phyloP scores from a whole-genome alignment of 2,888 invertebrate species.

The Chymomyza fuscimana region DNA sequence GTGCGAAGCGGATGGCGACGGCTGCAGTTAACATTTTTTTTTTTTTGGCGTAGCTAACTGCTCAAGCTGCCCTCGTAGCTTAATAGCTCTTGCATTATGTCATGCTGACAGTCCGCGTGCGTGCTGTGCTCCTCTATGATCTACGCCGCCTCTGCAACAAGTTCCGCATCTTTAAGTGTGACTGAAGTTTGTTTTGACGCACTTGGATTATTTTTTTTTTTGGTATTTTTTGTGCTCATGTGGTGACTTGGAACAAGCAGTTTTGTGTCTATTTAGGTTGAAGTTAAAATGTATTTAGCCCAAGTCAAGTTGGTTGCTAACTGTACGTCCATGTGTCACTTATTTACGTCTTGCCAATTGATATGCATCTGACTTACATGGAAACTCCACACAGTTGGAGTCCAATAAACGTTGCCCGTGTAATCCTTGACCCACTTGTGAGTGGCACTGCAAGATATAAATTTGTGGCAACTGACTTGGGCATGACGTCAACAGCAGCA shows the following conservation, averaged over 20 bases:
- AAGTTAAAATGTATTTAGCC: conserved; percentile 21
- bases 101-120: conserved; percentile 55
- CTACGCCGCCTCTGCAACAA: conserved; percentile 46
- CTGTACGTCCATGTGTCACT: conserved; percentile 14
- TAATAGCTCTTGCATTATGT: conserved; percentile 32
- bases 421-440: conserved; percentile 64
- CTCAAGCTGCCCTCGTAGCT: neutral
- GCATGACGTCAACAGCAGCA: conserved; percentile 49
- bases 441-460: conserved; percentile 27
- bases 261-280: conserved; percentile 13
- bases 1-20: no score
- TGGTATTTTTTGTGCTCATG: conserved; percentile 35
- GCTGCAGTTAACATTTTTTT: no score
- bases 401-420: conserved; percentile 19
- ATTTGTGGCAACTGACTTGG: conserved; percentile 16
- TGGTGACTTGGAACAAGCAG: conserved; percentile 36
- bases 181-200: conserved; percentile 25
- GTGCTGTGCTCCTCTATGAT: conserved; percentile 44
- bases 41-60: no score
- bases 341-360: conserved; percentile 11
- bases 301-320: conserved; percentile 24
- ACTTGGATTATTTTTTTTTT: neutral
- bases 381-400: conserved; percentile 3
- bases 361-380: neutral
- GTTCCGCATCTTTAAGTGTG: conserved; percentile 41